phyloP scores from a whole-genome alignment of 2,113 vertebrate species.

The Tenrec ecaudatus region DNA sequence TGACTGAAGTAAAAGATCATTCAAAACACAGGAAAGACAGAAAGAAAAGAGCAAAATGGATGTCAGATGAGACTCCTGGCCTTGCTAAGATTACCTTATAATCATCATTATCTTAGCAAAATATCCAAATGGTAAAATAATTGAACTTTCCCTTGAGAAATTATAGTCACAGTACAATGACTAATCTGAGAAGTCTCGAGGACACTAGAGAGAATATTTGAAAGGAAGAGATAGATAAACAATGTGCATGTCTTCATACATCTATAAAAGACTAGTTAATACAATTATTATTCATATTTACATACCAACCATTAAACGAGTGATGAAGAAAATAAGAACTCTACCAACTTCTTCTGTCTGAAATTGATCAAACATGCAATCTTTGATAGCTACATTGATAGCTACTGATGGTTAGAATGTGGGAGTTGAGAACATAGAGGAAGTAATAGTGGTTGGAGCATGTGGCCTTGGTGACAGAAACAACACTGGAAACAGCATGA shows the following conservation, averaged over 20 bases:
- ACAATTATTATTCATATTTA: too few species aligned
- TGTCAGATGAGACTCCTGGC: background rate
- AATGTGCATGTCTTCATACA: background rate
- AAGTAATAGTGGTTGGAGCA: too few species aligned
- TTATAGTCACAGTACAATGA: background rate
- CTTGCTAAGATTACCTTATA: background rate
- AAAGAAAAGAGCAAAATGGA: background rate
- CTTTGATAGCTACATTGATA: too few species aligned
- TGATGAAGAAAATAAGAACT: too few species aligned
- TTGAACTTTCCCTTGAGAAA: background rate
- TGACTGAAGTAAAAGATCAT: background rate
- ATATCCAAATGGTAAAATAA: background rate
- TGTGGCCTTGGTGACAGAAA: too few species aligned
- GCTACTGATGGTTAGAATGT: too few species aligned
- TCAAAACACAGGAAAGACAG: background rate
- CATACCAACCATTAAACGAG: too few species aligned
- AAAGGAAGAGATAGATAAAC: slow-evolving; percentile 4
- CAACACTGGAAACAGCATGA: too few species aligned
- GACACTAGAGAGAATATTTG: slow-evolving; percentile 4
- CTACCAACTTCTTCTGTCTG: too few species aligned
- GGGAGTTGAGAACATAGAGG: too few species aligned
- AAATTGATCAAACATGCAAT: too few species aligned
- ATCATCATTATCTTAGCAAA: slow-evolving; percentile 55
- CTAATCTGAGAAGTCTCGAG: slow-evolving; percentile 2
- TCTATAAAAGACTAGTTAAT: too few species aligned